Conservation (phyloP, 2,797 vertebrate genomes). For the Balearica regulorum region DNA sequence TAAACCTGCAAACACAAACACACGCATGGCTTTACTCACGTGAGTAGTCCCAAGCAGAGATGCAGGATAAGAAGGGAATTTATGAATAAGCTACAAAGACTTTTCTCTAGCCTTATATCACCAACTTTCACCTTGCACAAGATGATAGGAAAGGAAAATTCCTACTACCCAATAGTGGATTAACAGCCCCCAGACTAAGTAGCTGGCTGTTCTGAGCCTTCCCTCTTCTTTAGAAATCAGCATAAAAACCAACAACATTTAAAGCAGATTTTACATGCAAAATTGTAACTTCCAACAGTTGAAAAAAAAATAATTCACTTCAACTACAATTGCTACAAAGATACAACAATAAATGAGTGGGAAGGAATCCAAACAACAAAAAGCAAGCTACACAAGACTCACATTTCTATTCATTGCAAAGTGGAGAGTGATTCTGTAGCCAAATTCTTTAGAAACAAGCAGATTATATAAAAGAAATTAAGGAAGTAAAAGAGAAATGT, state of each 20-base stretch:
- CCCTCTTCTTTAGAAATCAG: neutral
- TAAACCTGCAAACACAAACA: conserved; percentile 57
- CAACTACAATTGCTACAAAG: neutral
- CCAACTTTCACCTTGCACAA: neutral
- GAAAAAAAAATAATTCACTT: neutral
- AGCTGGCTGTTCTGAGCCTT: neutral
- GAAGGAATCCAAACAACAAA: neutral
- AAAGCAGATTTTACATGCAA: neutral
- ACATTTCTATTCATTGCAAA: neutral
- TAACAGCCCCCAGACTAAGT: neutral
- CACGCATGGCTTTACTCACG: conserved; percentile 48
- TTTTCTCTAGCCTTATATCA: neutral
- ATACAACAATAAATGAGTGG: neutral
- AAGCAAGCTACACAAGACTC: neutral
- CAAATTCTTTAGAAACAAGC: neutral
- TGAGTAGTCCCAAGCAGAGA: conserved; percentile 48
- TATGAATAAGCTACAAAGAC: conserved; percentile 41
- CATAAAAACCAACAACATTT: neutral
- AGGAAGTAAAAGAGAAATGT: neutral
- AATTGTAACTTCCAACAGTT: neutral
- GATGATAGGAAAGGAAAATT: neutral
- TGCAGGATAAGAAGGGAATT: conserved; percentile 64
- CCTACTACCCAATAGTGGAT: neutral
- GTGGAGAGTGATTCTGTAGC: neutral
- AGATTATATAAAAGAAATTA: neutral